Evolutionary conservation across 1,140 invertebrate genomes (phyloP), one percentile per base, ranked within the genome.

Genomic region (Musca domestica): DNA sequence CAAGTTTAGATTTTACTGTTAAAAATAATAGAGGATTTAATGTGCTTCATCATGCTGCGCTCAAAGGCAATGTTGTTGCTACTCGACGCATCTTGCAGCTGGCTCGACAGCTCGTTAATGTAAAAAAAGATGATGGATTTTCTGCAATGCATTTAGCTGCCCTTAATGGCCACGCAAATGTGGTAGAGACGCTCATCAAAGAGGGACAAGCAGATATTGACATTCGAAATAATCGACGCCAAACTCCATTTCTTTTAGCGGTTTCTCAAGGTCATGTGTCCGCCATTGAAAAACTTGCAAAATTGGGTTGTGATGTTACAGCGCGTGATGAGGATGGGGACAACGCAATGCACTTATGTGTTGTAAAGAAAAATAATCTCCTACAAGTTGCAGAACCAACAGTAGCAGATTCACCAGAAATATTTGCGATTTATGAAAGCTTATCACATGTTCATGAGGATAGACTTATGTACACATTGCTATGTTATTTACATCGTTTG

Each of bases 121-220:
- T 91, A 9, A 92, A 93, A 73, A 96, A 96, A 80, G 93, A 95
- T 71, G 94, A 96, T 78, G 94, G 94, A 1, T 96, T 95, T 83
- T 90, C 92, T 6, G 90, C 93, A 0, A 81, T 96, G 2, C 94
- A 96, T 83, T 82, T 96, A 51, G 92, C 94, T 1, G 87, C 91
- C 20, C 81, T 95, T 1, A 96, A 96, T 78, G 94, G 93, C 0
- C 94, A 96, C 78, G 86, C 85, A 47, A 87, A 91, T 66, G 92
- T 95, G 0, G 90, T 91, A 19, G 84, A 85, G 61, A 84, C 83
- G 3, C 73, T 87, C 48, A 79, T 87, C 34, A 76, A 78, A 22
- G 85, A 81, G 61, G 90, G 92, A 2, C 87, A 90, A 71, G 92
- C 92, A 0, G 87, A 90, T 67, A 87, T 94, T 12, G 91, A 96